phyloP scores from a whole-genome alignment of 2,113 vertebrate genomes.

The Pterophyllum scalare region DNA sequence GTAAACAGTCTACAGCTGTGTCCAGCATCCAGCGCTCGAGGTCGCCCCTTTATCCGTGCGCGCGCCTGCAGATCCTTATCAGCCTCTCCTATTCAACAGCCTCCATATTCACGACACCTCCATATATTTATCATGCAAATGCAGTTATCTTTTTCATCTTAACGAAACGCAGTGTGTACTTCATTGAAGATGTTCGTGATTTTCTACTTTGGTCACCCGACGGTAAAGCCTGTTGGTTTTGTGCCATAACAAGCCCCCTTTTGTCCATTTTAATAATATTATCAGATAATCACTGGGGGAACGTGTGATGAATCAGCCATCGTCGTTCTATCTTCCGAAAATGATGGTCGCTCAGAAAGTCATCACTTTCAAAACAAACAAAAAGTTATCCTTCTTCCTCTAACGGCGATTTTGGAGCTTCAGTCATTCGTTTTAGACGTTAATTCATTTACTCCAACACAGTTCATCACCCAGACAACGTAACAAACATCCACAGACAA shows the following conservation, averaged over 20 bases:
- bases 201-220: not conserved
- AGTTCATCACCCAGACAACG: not conserved
- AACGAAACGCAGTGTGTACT: conserved; percentile 37
- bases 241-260: not conserved
- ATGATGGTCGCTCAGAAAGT: conserved; percentile 9
- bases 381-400: conserved; percentile 66
- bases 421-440: not conserved
- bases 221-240: conserved; percentile 6
- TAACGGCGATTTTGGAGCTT: conserved; percentile 32
- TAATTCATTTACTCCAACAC: not conserved
- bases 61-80: conserved; percentile 69
- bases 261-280: conserved; percentile 27
- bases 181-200: not conserved
- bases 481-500: conserved; percentile 48
- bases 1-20: conserved; percentile 58
- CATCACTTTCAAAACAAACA: conserved; percentile 15
- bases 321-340: not conserved
- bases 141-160: conserved; percentile 51
- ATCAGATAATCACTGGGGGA: conserved; percentile 45
- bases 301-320: conserved; percentile 8
- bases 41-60: conserved; percentile 53
- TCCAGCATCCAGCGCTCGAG: conserved; percentile 33
- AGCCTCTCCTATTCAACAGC: conserved; percentile 67
- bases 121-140: conserved; percentile 80
- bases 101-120: conserved; percentile 81